Evolutionary conservation across 1,140 invertebrate genomes (phyloP), one percentile per base, ranked within the genome.

Genomic region (Lasaia peninsularis): DNA sequence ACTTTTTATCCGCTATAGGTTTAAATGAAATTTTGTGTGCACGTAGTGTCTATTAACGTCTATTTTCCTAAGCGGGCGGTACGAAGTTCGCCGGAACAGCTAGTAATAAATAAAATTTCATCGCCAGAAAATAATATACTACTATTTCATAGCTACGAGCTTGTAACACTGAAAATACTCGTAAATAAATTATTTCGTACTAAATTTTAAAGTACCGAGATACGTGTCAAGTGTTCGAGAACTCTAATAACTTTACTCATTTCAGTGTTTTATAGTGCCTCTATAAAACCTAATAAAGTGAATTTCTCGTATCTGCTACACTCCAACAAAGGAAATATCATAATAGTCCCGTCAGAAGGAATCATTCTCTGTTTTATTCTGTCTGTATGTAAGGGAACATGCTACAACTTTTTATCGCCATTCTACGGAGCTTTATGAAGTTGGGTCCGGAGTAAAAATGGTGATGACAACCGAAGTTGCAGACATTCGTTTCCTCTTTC

Each of bases 401-500:
- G 52, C 52, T 24, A 24, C 34, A 54, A 54, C 34, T 54, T 54
- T 54, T 54, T 54, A 40, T 54, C 52, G 20, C 34, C 20, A 34
- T 51, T 31, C 24, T 32, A 12, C 20, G 12, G n/a, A 37, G 52
- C 52, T 54, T 54, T 40, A 40, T 24, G 34, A 24, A 54, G 35
- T 12, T 40, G 14, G 9, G n/a, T 28, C n/a, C 14, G 21, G 24
- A 32, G 10, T 28, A 51, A 51, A 51, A 28, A 31, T 24, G 49
- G 31, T 51, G n/a, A 28, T 51, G 49, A 51, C 12, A 12, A 16
- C 48, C 18, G 49, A 40, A 18, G 37, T 2, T 16, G 16, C 5
- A 8, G 37, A 40, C 37, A 7, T 35, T 35, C 14, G 37, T 40
- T 40, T 40, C 16, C 14, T 40, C 7, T 9, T 40, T 40, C 1